These are phyloP conservation scores for Dorcus parallelipipedus DNA, from an alignment of 2,888 invertebrate species.

Conservation along the genomic window DNA sequence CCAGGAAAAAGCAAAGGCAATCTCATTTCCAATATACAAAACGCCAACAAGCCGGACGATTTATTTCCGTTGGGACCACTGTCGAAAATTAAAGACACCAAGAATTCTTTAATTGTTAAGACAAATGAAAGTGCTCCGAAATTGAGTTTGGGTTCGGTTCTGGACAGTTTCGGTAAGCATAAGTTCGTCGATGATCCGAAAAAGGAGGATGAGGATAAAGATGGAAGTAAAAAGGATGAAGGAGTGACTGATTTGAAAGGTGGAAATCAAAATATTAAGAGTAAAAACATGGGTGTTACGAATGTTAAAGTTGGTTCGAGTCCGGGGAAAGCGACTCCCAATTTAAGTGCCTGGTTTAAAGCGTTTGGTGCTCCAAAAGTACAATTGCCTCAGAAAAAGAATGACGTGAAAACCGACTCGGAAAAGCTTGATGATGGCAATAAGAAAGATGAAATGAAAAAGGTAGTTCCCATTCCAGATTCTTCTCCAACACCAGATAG, in stretches of 20 bases:
- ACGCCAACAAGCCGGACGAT: conserved; percentile 59
- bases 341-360: conserved; percentile 88
- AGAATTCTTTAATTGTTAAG: conserved; percentile 57
- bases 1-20: conserved; percentile 88
- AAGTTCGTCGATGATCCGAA: conserved; percentile 57
- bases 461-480: conserved; percentile 30
- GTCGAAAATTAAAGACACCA: conserved; percentile 58
- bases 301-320: conserved; percentile 26
- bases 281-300: conserved; percentile 22
- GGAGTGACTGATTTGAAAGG: conserved; percentile 25
- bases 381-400: conserved; percentile 46
- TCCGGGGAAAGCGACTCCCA: conserved; percentile 64
- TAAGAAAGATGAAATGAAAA: conserved; percentile 17
- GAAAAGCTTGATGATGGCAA: conserved; percentile 26
- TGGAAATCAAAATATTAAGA: conserved; percentile 39
- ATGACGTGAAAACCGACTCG: conserved; percentile 44
- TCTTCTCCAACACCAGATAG: conserved; percentile 42
- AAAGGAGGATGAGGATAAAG: conserved; percentile 46
- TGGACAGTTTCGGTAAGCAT: conserved; percentile 70
- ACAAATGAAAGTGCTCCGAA: conserved; percentile 71
- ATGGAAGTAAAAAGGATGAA: conserved; percentile 19
- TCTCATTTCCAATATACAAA: conserved; percentile 66
- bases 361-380: conserved; percentile 85
- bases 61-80: conserved; percentile 53
- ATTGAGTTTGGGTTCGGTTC: conserved; percentile 79